Conservation (phyloP, 2,797 vertebrate genomes). For the Gadopsis bispinosus region DNA sequence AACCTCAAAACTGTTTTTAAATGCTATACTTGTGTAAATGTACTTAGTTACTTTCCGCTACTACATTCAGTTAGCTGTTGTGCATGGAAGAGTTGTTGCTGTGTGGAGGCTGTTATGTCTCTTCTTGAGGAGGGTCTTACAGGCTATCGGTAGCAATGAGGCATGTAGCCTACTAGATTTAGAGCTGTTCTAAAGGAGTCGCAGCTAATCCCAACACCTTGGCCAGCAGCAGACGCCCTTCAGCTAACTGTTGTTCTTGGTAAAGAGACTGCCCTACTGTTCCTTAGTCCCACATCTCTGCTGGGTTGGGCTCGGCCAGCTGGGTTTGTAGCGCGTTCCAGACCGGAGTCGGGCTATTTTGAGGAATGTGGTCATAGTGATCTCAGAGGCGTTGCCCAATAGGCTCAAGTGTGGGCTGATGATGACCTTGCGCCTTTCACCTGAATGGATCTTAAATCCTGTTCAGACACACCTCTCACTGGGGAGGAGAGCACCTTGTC, state of each 20-base stretch:
- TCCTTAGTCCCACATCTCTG: conserved; percentile 50
- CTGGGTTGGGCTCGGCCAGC: conserved; percentile 59
- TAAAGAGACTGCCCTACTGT: conserved; percentile 41
- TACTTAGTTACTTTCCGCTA: not conserved
- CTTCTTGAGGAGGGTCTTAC: conserved; percentile 18
- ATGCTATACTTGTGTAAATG: not conserved
- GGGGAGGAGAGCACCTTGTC: conserved; percentile 18
- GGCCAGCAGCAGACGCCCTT: conserved; percentile 35
- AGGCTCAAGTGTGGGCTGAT: conserved; percentile 60
- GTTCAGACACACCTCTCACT: conserved; percentile 39
- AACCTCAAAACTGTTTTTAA: not conserved
- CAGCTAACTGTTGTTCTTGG: conserved; percentile 38
- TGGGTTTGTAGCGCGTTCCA: conserved; percentile 43
- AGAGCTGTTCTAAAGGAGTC: conserved; percentile 80
- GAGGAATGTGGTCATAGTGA: conserved; percentile 66
- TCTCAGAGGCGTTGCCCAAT: conserved; percentile 58
- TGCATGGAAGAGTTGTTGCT: conserved; percentile 3
- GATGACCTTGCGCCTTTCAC: conserved; percentile 51
- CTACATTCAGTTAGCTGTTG: not conserved
- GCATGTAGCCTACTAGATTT: conserved; percentile 75
- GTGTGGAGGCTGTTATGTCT: conserved; percentile 11
- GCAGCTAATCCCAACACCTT: conserved; percentile 73
- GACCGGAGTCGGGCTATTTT: conserved; percentile 65
- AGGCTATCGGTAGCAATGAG: conserved; percentile 33
- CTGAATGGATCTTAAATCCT: conserved; percentile 67